Evolutionary conservation across 2,113 vertebrate genomes (phyloP).

Genomic region (Aleadryas rufinucha): DNA sequence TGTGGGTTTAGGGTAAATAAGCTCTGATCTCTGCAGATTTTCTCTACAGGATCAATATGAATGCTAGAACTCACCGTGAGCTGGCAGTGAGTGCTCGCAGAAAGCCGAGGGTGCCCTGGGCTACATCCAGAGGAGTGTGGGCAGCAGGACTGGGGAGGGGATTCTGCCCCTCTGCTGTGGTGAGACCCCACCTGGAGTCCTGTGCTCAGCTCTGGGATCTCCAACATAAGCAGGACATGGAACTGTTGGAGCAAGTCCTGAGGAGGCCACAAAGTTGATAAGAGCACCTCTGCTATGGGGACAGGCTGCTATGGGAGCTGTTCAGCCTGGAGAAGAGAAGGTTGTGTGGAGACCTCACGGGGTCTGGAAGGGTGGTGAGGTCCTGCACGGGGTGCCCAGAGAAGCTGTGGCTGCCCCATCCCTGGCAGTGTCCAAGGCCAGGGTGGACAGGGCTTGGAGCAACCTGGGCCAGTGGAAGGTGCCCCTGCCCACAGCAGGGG

Average conservation of each 20-base stretch:
- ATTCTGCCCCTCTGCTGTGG: background rate
- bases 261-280: background rate
- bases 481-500: background rate
- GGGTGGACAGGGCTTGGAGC: background rate
- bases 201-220: background rate
- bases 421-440: background rate
- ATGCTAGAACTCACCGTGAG: background rate
- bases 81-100: rapidly evolving
- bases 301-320: background rate
- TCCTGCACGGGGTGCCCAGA: background rate
- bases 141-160: background rate
- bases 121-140: background rate
- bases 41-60: background rate
- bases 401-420: background rate
- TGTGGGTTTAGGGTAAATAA: rapidly evolving
- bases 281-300: rapidly evolving
- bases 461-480: background rate
- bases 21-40: background rate
- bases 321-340: background rate
- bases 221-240: background rate
- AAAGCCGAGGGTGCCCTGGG: background rate
- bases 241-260: background rate
- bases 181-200: background rate
- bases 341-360: background rate
- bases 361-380: background rate